Evolutionary conservation across 2,113 vertebrate species (phyloP).

Genomic region (Macquaria ambigua): DNA sequence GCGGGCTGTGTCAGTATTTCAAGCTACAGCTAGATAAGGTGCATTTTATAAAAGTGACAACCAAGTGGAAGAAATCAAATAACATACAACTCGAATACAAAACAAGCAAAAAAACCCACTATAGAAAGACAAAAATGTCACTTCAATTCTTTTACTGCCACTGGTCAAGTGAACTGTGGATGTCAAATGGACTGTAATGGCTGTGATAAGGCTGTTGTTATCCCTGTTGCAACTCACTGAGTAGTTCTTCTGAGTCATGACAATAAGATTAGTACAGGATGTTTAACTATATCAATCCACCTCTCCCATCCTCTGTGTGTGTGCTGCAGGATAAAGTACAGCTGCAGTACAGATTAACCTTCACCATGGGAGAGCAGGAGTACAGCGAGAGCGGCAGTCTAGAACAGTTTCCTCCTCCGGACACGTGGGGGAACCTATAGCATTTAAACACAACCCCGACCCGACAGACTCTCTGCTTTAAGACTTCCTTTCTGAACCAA

Average conservation of each 20-base stretch:
- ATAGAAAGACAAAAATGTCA: no score
- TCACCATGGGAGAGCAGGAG: constrained; percentile 92
- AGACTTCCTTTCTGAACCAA: constrained; percentile 29
- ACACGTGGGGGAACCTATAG: constrained; percentile 95
- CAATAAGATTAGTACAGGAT: background rate
- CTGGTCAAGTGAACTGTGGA: background rate
- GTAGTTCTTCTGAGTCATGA: background rate
- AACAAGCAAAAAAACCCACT: background rate
- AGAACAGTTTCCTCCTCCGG: constrained; percentile 94
- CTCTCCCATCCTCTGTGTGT: background rate
- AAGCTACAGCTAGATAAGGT: background rate
- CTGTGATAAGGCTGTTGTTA: background rate
- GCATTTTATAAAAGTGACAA: background rate
- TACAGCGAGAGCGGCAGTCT: constrained; percentile 93
- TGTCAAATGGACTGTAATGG: background rate
- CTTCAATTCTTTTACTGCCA: no score
- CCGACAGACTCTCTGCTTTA: constrained; percentile 68
- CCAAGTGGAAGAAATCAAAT: background rate
- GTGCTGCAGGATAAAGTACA: constrained; percentile 93
- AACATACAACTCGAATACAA: background rate
- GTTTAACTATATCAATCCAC: background rate
- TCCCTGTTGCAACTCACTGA: background rate
- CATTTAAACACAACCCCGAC: constrained; percentile 82
- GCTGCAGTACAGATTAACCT: constrained; percentile 94
- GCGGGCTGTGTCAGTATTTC: background rate